These are phyloP conservation scores for Leptodactylus fuscus DNA, from an alignment of 2,113 vertebrate genomes.

Conservation along the genomic window DNA sequence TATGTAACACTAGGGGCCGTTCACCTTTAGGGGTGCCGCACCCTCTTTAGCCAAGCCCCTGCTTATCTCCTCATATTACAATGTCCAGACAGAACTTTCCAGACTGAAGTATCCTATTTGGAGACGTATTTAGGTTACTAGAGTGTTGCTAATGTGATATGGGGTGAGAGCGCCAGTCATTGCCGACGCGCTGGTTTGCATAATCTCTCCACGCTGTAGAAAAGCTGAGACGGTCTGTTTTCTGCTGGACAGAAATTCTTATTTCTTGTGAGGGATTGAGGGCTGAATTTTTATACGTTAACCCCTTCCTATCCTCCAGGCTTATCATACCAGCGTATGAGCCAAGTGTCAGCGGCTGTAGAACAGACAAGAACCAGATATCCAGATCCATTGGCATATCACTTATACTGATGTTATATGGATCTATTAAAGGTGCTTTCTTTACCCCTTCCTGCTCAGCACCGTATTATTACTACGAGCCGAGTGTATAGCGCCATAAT, in stretches of 20 bases:
- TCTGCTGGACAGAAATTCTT: background rate
- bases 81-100: background rate
- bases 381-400: too few relatives aligned
- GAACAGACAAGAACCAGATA: too few relatives aligned
- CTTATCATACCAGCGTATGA: too few relatives aligned
- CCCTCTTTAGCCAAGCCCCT: background rate
- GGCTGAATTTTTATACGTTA: background rate
- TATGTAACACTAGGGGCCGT: too few relatives aligned
- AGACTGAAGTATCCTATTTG: background rate
- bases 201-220: conserved; percentile 2
- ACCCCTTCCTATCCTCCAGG: background rate
- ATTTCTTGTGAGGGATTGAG: background rate
- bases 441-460: too few relatives aligned
- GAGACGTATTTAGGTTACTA: background rate
- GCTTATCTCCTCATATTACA: background rate
- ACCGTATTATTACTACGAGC: too few relatives aligned
- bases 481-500: too few relatives aligned
- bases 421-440: too few relatives aligned
- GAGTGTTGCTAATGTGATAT: conserved; percentile 5
- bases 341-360: too few relatives aligned
- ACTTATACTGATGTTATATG: too few relatives aligned
- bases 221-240: background rate
- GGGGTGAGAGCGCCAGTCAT: background rate
- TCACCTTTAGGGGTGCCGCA: too few relatives aligned
- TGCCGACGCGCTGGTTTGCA: background rate